Conservation (phyloP, 2,797 vertebrate species). For the Lacerta bilineata region DNA sequence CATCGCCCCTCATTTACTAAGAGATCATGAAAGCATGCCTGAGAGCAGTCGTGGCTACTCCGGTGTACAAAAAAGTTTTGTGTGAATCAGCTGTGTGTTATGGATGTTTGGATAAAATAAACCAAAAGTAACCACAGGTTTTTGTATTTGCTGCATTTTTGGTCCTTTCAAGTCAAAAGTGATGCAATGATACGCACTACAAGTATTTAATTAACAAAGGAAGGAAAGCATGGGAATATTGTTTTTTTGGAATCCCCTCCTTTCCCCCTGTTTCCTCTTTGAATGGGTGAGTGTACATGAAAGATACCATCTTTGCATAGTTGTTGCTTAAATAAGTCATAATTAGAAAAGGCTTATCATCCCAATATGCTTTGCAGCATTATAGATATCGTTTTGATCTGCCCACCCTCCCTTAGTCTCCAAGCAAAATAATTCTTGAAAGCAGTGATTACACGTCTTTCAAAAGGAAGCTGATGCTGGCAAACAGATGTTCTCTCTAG, state of each 20-base stretch:
- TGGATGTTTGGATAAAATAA: background rate
- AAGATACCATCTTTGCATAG: slow-evolving; percentile 45
- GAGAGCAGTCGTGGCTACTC: background rate
- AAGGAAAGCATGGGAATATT: slow-evolving; percentile 22
- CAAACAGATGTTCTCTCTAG: slow-evolving; percentile 79
- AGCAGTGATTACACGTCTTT: slow-evolving; percentile 63
- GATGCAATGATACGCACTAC: background rate
- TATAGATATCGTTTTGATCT: slow-evolving; percentile 69
- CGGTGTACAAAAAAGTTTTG: background rate
- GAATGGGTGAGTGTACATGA: slow-evolving; percentile 24
- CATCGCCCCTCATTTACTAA: too few relatives aligned
- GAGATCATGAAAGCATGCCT: too few relatives aligned
- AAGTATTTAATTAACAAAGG: slow-evolving; percentile 18
- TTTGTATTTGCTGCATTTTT: background rate
- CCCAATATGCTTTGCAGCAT: slow-evolving; percentile 55
- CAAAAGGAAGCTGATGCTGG: slow-evolving; percentile 75
- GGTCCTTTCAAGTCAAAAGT: background rate
- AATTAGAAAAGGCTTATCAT: slow-evolving; percentile 49
- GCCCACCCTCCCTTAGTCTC: slow-evolving; percentile 56
- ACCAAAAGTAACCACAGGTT: background rate
- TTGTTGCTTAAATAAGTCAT: slow-evolving; percentile 52
- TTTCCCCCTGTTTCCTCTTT: background rate
- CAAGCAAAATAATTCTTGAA: slow-evolving; percentile 61
- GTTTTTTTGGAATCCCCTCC: slow-evolving; percentile 15
- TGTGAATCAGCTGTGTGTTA: too few relatives aligned